Evolutionary conservation across 1,140 invertebrate species (phyloP).

Genomic region (Danaus plexippus): DNA sequence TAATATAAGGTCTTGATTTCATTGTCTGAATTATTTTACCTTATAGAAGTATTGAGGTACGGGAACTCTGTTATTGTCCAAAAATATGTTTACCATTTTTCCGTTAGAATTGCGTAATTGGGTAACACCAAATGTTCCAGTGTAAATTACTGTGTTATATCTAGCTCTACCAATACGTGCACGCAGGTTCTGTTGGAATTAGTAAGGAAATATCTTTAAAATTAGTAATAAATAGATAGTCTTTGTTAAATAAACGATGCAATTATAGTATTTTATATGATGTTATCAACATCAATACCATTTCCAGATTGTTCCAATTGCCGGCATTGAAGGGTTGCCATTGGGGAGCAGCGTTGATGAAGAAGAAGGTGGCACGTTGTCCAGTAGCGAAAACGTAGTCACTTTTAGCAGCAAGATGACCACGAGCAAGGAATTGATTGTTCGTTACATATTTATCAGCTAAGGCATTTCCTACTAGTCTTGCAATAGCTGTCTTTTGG

Average conservation of each 20-base stretch:
- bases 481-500: slow-evolving; percentile 41
- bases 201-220: background rate
- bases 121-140: slow-evolving; percentile 56
- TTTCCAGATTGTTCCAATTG: slow-evolving; percentile 74
- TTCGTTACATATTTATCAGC: slow-evolving; percentile 49
- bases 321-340: slow-evolving; percentile 78
- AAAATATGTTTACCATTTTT: slow-evolving; percentile 41
- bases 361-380: slow-evolving; percentile 78
- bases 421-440: slow-evolving; percentile 71
- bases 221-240: background rate
- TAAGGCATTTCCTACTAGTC: slow-evolving; percentile 35
- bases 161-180: slow-evolving; percentile 46
- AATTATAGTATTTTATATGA: too few species aligned
- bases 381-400: slow-evolving; percentile 76
- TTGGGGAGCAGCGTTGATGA: slow-evolving; percentile 76
- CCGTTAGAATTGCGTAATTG: slow-evolving; percentile 44
- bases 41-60: slow-evolving; percentile 65
- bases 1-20: too few species aligned
- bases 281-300: slow-evolving; percentile 28
- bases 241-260: background rate
- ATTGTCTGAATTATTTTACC: slow-evolving; percentile 25
- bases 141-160: slow-evolving; percentile 54
- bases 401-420: slow-evolving; percentile 78
- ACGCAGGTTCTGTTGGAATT: slow-evolving; percentile 42
- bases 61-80: slow-evolving; percentile 48